Evolutionary conservation across 2,113 vertebrate species (phyloP).

Genomic region (Nothoprocta perdicaria): DNA sequence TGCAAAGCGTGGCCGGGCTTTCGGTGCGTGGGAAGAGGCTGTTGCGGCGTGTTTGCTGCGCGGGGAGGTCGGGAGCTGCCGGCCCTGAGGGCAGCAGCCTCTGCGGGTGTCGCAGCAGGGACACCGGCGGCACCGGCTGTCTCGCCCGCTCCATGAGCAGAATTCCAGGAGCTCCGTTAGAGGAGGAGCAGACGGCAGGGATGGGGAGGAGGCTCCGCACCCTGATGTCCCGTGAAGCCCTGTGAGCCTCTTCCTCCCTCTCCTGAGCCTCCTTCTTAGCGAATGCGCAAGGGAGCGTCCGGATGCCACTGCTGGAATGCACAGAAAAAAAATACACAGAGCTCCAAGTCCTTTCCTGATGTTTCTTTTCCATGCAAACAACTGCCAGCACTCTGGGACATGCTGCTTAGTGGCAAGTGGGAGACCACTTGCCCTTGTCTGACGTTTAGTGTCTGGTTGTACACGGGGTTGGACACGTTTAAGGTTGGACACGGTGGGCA

Average conservation of each 20-base stretch:
- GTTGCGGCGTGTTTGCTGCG: background rate
- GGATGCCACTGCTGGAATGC: rapidly evolving
- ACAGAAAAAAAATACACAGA: rapidly evolving
- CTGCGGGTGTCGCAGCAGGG: background rate
- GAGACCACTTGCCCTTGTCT: background rate
- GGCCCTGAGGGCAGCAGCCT: background rate
- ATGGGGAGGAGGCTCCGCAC: background rate
- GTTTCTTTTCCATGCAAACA: rapidly evolving
- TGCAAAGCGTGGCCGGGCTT: background rate
- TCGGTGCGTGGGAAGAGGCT: background rate
- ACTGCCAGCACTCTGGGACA: background rate
- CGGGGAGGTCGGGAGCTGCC: background rate
- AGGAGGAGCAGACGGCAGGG: background rate
- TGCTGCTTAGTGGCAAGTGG: rapidly evolving
- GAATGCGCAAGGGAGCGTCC: no score
- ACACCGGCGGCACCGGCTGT: background rate
- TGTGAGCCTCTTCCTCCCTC: rapidly evolving
- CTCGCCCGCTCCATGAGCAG: background rate
- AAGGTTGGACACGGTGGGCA: rapidly evolving
- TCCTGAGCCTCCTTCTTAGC: background rate
- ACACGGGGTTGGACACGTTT: no score
- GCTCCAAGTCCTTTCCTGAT: background rate
- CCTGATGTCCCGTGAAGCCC: background rate
- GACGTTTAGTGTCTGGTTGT: background rate
- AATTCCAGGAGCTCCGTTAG: background rate